Conservation (phyloP, 1,140 invertebrate genomes). For the Halyomorpha halys region DNA sequence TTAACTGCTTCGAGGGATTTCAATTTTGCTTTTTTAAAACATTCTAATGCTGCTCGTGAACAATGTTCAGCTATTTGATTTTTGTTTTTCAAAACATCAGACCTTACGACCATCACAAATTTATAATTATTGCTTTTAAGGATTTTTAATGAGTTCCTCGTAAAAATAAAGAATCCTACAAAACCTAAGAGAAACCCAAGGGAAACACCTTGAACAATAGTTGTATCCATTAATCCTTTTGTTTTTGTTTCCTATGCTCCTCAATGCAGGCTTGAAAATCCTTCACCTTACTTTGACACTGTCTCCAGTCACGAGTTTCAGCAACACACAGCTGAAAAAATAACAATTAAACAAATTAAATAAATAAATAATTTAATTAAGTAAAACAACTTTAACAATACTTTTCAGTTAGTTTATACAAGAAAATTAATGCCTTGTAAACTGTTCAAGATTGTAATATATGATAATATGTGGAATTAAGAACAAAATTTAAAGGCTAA, state of each 20-base stretch:
- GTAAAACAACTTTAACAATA: too few species aligned
- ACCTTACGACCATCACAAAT: slow-evolving; percentile 76
- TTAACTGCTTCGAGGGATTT: slow-evolving; percentile 52
- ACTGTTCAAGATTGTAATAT: too few species aligned
- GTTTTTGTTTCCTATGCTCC: neutral
- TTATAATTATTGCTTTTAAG: slow-evolving; percentile 40
- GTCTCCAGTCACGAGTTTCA: slow-evolving; percentile 78
- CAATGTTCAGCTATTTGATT: slow-evolving; percentile 70
- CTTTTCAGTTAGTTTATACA: too few species aligned
- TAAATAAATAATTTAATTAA: too few species aligned
- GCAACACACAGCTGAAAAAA: slow-evolving; percentile 72
- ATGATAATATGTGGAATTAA: too few species aligned
- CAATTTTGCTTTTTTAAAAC: slow-evolving; percentile 55
- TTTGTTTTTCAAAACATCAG: slow-evolving; percentile 93
- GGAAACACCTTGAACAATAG: neutral
- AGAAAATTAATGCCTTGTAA: too few species aligned
- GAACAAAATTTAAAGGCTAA: too few species aligned
- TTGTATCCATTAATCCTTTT: neutral
- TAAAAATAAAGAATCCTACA: neutral
- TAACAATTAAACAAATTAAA: too few species aligned
- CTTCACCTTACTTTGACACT: slow-evolving; percentile 70
- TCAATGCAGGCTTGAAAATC: slow-evolving; percentile 70
- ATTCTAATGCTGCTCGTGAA: slow-evolving; percentile 75
- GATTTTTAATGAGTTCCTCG: neutral
- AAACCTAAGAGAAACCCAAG: slow-evolving; percentile 1